Base-by-base conservation (phyloP, 2,113 vertebrate species). In the Grus americana region DNA sequence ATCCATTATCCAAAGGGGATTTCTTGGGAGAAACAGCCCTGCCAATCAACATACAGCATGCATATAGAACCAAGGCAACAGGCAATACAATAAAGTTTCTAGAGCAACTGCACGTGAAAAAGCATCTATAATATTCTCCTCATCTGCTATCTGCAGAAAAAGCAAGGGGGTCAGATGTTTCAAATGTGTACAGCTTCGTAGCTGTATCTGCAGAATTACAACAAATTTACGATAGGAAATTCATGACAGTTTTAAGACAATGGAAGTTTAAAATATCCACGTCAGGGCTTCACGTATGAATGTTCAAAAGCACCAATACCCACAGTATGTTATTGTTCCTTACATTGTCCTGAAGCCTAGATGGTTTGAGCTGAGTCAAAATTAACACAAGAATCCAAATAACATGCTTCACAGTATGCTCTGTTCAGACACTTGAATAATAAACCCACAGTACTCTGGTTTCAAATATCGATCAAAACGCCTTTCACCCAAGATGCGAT, bases 61-160 rank as follows among this genome's bases (percentile, higher is more conserved):
- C 23, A 40, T 0, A 22, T 0, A 44, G 80, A 71, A 62, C 23
- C 58, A 44, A 9, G 9, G n/a, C 9, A 72, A 46, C 7, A 57
- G 71, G 36, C 57, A 88, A 14, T 54, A n/a, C 58, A 90, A 11
- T 54, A 29, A 73, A 54, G 63, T 32, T 38, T 49, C 26, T 34
- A 74, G 20, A 50, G 30, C 22, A 66, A 16, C 11, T 32, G 49
- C 50, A 49, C 5, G 2, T 32, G 52, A 80, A 40, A 67, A 85
- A 63, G 9, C n/a, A 58, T 27, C 66, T 52, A 17, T 13, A 50
- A 73, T 8, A 32, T 16, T 36, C 67, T 27, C 50, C 42, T 75
- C 26, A 68, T 21, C 7, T 29, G 34, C 7, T 23, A 16, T 3
- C 49, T 58, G n/a, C 36, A 82, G 66, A 47, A n/a, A 32, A 68